phyloP scores from a whole-genome alignment of 2,888 invertebrate species.

The Mythimna albipuncta region DNA sequence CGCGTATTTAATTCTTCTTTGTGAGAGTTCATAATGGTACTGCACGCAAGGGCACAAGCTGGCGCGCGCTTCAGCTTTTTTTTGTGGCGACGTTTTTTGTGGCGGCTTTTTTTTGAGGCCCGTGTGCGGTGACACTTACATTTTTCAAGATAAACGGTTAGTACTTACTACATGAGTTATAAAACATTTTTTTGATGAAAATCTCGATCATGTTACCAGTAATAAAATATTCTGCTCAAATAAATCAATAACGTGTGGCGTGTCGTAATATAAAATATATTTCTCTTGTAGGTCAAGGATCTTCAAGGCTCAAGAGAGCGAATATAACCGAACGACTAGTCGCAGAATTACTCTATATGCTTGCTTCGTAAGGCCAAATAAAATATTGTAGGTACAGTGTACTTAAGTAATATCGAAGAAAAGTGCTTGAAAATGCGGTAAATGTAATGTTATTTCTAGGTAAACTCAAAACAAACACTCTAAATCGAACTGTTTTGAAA shows the following conservation, averaged over 20 bases:
- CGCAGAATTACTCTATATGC: conserved; percentile 42
- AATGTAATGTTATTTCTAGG: neutral
- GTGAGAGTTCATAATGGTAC: too few relatives aligned
- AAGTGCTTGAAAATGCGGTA: conserved; percentile 9
- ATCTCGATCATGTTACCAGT: conserved; percentile 20
- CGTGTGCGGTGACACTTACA: too few relatives aligned
- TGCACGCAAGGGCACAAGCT: too few relatives aligned
- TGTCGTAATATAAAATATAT: conserved; percentile 60
- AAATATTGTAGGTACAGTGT: conserved; percentile 34
- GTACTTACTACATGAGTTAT: neutral
- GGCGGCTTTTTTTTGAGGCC: too few relatives aligned
- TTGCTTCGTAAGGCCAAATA: conserved; percentile 41
- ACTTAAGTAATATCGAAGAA: conserved; percentile 19
- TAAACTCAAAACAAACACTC: neutral
- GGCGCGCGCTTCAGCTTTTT: too few relatives aligned
- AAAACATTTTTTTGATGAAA: conserved; percentile 1
- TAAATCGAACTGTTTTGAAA: neutral
- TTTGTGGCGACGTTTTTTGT: too few relatives aligned
- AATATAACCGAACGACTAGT: conserved; percentile 56
- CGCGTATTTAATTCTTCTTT: too few relatives aligned
- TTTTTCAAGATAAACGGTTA: neutral
- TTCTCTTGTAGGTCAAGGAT: conserved; percentile 63
- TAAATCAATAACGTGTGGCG: conserved; percentile 60
- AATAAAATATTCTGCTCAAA: conserved; percentile 53
- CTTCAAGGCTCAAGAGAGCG: conserved; percentile 58